Conservation (phyloP, 2,797 vertebrate genomes). For the Chromis chromis region DNA sequence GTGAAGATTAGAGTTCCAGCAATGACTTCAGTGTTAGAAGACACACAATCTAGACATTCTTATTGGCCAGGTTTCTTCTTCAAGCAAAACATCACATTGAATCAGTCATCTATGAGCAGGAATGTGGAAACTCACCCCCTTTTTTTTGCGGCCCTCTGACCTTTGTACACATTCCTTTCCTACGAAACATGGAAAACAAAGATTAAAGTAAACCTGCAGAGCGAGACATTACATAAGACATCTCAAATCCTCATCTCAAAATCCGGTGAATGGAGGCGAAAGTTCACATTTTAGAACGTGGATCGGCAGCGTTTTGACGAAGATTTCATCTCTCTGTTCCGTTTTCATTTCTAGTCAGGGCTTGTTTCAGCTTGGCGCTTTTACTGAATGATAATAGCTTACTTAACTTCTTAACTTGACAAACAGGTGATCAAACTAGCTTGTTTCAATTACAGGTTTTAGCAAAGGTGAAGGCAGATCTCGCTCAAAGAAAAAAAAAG, state of each 20-base stretch:
- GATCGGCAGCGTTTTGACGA: not conserved
- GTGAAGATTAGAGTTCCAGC: not conserved
- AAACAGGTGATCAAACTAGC: no score
- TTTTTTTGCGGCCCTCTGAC: slow-evolving; percentile 21
- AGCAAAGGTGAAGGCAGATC: no score
- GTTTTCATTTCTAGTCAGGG: not conserved
- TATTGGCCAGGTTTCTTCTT: not conserved
- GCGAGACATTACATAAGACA: slow-evolving; percentile 55
- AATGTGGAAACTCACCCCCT: slow-evolving; percentile 49
- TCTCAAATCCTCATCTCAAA: slow-evolving; percentile 26
- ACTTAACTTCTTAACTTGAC: not conserved
- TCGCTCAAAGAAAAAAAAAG: no score
- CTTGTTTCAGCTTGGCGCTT: slow-evolving; percentile 11
- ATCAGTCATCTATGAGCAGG: slow-evolving; percentile 35
- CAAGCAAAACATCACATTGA: slow-evolving; percentile 24
- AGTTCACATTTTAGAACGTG: slow-evolving; percentile 31
- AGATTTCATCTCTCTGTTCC: not conserved
- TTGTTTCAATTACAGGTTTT: no score
- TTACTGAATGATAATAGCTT: slow-evolving; percentile 1
- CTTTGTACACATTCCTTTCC: slow-evolving; percentile 53
- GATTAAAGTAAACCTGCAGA: slow-evolving; percentile 44
- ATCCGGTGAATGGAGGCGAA: slow-evolving; percentile 23
- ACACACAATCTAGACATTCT: not conserved
- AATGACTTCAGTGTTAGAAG: not conserved
- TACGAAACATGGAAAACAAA: slow-evolving; percentile 18